These are phyloP conservation scores for Liparis tanakae DNA, from an alignment of 2,797 vertebrate species.

Conservation along the genomic window DNA sequence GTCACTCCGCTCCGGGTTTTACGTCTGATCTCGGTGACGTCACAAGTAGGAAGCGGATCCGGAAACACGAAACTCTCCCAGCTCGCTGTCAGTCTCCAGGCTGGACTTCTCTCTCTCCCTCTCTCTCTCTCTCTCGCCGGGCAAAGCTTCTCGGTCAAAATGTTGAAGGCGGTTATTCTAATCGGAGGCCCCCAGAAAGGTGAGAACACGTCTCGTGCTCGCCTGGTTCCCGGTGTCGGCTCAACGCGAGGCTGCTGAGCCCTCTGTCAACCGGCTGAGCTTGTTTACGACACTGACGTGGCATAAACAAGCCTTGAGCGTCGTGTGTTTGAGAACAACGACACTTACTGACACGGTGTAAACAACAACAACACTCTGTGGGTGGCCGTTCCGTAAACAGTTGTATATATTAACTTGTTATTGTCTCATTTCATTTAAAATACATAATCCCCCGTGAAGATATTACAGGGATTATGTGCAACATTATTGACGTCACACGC, in stretches of 20 bases:
- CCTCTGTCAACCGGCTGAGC: neutral
- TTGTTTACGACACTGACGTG: conserved; percentile 73
- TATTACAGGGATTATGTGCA: neutral
- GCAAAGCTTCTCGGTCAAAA: conserved; percentile 50
- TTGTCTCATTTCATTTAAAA: neutral
- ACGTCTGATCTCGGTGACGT: neutral
- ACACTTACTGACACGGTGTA: neutral
- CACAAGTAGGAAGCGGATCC: conserved; percentile 42
- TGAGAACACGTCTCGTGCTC: conserved; percentile 47
- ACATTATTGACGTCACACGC: neutral
- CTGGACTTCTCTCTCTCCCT: neutral
- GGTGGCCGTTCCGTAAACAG: too few relatives aligned
- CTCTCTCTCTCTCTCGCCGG: neutral
- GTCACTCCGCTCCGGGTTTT: conserved; percentile 30
- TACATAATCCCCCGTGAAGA: neutral
- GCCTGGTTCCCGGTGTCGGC: neutral
- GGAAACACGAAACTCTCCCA: neutral
- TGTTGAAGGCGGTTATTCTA: conserved; percentile 94
- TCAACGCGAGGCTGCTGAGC: conserved; percentile 36
- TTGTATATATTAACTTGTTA: neutral
- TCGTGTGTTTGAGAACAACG: neutral
- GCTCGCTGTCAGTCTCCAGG: neutral
- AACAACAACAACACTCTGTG: neutral
- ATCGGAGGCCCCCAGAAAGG: conserved; percentile 97
- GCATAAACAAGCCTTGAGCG: conserved; percentile 2